Conservation (phyloP, 2,888 invertebrate genomes). For the Troglohyphantes excavatus region DNA sequence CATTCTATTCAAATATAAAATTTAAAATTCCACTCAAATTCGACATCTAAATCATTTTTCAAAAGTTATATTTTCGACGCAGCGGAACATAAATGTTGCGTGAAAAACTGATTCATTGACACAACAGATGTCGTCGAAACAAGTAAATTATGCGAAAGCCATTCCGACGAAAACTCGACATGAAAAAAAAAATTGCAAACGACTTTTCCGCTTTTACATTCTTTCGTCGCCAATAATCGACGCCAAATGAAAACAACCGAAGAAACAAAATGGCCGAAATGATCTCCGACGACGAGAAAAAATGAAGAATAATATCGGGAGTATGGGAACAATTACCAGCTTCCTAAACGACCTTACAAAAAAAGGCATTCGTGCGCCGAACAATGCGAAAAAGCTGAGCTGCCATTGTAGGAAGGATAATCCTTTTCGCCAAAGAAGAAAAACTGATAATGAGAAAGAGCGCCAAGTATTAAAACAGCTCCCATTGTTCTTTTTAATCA, state of each 20-base stretch:
- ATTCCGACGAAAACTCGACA: conserved; percentile 32
- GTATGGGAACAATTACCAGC: conserved; percentile 37
- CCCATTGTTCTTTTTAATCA: conserved; percentile 62
- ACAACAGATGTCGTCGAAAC: conserved; percentile 42
- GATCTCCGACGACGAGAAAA: neutral
- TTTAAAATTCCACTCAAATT: neutral
- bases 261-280: conserved; percentile 18
- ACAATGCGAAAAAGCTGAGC: conserved; percentile 56
- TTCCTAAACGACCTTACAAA: conserved; percentile 48
- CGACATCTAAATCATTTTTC: neutral
- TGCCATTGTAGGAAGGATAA: conserved; percentile 48
- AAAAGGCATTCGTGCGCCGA: conserved; percentile 51
- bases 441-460: conserved; percentile 43
- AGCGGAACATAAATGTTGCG: neutral
- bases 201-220: conserved; percentile 49
- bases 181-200: conserved; percentile 57
- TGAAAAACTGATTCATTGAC: neutral
- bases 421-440: conserved; percentile 40
- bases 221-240: conserved; percentile 35
- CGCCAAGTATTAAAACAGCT: conserved; percentile 61
- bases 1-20: neutral
- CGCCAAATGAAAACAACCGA: neutral
- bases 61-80: neutral
- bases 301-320: neutral
- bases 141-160: conserved; percentile 38